A percentile compares a stretch with the other conserved stretches of the same genome.
These are phyloP conservation scores for Mamestra brassicae DNA, from an alignment of 2,888 invertebrate genomes.

Conservation along the genomic window DNA sequence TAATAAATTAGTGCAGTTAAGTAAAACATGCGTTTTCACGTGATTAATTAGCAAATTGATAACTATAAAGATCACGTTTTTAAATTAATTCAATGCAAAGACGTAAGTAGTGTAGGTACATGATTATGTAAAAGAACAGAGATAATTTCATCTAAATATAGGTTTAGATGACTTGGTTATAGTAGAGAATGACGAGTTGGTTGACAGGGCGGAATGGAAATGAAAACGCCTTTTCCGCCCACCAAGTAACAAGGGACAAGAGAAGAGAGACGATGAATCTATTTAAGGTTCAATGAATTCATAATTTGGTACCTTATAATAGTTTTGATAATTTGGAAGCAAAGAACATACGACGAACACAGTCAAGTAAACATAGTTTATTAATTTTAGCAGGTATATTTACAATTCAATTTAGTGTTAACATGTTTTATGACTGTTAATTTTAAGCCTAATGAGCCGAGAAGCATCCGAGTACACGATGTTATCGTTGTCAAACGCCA, in stretches of 20 bases:
- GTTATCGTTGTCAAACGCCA: constrained; percentile 82
- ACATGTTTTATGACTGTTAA: constrained; percentile 69
- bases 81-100: background rate
- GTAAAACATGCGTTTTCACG: constrained; percentile 13
- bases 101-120: background rate
- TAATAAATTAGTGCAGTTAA: background rate
- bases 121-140: background rate
- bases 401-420: constrained; percentile 44
- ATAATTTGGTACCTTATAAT: background rate
- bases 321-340: background rate
- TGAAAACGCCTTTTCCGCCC: too few species aligned
- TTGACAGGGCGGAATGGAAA: background rate
- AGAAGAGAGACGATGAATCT: background rate
- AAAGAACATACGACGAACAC: background rate
- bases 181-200: background rate
- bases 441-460: constrained; percentile 71
- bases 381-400: constrained; percentile 22
- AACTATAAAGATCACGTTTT: background rate
- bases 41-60: constrained; percentile 26
- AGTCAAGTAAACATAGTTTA: constrained; percentile 2
- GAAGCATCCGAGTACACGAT: constrained; percentile 79
- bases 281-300: background rate
- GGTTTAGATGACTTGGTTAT: background rate
- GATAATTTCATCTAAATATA: background rate
- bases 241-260: background rate